Evolutionary conservation across 1,140 invertebrate genomes (phyloP).

Genomic region (Drosophila mayri): DNA sequence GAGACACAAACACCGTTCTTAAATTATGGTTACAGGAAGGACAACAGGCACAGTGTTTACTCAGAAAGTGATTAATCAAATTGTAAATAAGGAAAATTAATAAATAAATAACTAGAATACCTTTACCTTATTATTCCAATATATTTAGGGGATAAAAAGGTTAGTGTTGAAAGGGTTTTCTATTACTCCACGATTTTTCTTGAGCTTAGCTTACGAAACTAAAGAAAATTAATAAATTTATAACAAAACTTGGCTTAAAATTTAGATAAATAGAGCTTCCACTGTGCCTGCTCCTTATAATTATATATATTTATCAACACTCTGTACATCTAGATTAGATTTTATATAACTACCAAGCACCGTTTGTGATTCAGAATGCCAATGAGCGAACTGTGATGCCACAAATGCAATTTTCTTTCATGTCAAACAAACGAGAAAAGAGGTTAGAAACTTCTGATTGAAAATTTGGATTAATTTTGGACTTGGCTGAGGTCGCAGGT

Average conservation of each 20-base stretch:
- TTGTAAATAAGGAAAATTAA: neutral
- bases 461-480: conserved; percentile 38
- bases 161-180: neutral
- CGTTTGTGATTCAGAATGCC: conserved; percentile 68
- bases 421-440: conserved; percentile 40
- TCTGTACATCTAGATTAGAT: conserved; percentile 25
- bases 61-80: neutral
- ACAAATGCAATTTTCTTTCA: conserved; percentile 39
- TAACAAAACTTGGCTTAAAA: neutral
- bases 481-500: conserved; percentile 20
- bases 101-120: neutral
- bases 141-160: too few species aligned
- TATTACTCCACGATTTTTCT: neutral
- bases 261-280: neutral
- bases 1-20: conserved; percentile 61
- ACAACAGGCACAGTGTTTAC: conserved; percentile 23
- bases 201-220: neutral
- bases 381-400: conserved; percentile 56
- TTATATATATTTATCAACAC: neutral
- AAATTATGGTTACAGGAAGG: conserved; percentile 25
- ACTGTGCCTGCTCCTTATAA: conserved; percentile 16
- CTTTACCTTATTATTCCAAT: neutral
- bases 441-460: conserved; percentile 64
- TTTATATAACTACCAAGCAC: conserved; percentile 71
- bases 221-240: neutral